Evolutionary conservation across 2,113 vertebrate genomes (phyloP).

Genomic region (Holacanthus passer): DNA sequence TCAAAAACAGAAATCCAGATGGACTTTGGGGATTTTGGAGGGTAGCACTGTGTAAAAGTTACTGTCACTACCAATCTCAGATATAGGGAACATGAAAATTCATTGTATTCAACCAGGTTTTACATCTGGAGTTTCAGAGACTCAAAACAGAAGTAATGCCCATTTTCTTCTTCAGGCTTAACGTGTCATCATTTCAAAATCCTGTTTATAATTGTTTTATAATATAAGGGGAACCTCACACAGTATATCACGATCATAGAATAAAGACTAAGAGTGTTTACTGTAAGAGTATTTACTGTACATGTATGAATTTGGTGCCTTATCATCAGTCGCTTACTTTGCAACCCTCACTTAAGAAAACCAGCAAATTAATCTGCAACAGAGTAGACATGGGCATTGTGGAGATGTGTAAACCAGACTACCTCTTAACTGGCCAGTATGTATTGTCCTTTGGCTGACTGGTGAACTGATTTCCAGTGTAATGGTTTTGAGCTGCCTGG

Average conservation of each 20-base stretch:
- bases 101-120: neutral
- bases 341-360: conserved; percentile 31
- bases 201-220: neutral
- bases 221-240: neutral
- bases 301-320: neutral
- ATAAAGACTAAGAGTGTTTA: no score
- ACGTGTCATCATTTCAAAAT: neutral
- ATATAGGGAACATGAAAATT: neutral
- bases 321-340: neutral
- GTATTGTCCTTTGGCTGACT: conserved; percentile 37
- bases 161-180: no score
- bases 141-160: neutral
- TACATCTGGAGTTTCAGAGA: neutral
- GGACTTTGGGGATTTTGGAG: neutral
- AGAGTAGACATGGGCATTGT: neutral
- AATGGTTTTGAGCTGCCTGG: conserved; percentile 21
- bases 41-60: neutral
- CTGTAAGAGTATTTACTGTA: neutral
- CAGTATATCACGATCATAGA: no score
- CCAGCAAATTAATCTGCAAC: conserved; percentile 5
- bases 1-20: neutral
- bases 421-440: conserved; percentile 29
- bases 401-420: conserved; percentile 32
- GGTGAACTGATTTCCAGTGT: conserved; percentile 50
- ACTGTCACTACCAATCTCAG: neutral